Conservation (phyloP, 2,888 invertebrate genomes). For the Chymomyza procnemis region DNA sequence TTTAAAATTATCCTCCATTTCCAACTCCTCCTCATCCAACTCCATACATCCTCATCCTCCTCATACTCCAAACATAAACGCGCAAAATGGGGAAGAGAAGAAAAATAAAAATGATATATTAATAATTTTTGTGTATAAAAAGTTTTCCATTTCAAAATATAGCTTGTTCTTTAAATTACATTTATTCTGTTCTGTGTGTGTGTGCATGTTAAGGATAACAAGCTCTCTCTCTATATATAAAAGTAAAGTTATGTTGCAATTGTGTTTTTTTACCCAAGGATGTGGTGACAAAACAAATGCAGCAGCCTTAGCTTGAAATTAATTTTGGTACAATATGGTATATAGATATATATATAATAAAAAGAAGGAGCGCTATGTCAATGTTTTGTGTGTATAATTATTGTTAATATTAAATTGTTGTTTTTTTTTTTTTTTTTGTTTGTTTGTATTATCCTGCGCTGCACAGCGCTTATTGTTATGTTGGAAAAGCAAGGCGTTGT, state of each 20-base stretch:
- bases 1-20: constrained; percentile 25
- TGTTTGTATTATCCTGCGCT: too few relatives aligned
- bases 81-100: constrained; percentile 65
- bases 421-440: too few relatives aligned
- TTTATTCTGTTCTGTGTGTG: constrained; percentile 40
- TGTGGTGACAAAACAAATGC: neutral
- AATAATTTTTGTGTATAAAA: constrained; percentile 54
- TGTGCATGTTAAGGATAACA: constrained; percentile 10
- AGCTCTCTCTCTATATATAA: neutral
- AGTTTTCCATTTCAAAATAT: constrained; percentile 38
- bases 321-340: neutral
- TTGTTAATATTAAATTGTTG: too few relatives aligned
- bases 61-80: constrained; percentile 69
- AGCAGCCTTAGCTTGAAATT: neutral
- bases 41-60: constrained; percentile 34
- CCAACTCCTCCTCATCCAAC: constrained; percentile 4
- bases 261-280: neutral
- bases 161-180: constrained; percentile 37
- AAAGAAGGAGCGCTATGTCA: constrained; percentile 36
- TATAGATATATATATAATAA: neutral
- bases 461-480: constrained; percentile 6
- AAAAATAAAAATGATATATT: constrained; percentile 67
- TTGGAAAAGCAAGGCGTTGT: constrained; percentile 6
- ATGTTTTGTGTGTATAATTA: constrained; percentile 23
- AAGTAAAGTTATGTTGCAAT: neutral